phyloP scores from a whole-genome alignment of 2,888 invertebrate species.

The Drosophila flavopinicola region DNA sequence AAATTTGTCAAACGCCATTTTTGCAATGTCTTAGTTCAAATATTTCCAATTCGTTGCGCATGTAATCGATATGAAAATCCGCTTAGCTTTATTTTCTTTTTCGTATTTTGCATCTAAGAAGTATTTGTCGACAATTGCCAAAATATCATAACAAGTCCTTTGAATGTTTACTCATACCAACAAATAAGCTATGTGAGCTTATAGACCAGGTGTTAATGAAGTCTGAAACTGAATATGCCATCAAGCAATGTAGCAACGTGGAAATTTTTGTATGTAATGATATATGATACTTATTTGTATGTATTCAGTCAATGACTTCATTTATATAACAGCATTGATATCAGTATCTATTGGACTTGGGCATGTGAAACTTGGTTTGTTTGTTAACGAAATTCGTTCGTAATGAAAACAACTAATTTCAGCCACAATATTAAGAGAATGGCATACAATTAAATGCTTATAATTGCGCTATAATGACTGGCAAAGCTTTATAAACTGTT shows the following conservation, averaged over 20 bases:
- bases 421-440: too few relatives aligned
- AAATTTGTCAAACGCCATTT: slow-evolving; percentile 23
- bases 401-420: too few relatives aligned
- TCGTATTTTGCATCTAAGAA: slow-evolving; percentile 10
- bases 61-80: slow-evolving; percentile 57
- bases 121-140: slow-evolving; percentile 26
- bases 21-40: slow-evolving; percentile 7
- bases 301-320: too few relatives aligned
- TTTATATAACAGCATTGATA: too few relatives aligned
- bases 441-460: background rate
- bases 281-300: background rate
- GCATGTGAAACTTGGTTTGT: too few relatives aligned
- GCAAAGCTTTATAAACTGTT: too few relatives aligned
- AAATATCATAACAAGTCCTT: slow-evolving; percentile 6
- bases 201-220: slow-evolving; percentile 30
- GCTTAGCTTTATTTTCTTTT: slow-evolving; percentile 49
- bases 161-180: background rate
- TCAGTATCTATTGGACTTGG: too few relatives aligned
- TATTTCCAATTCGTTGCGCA: slow-evolving; percentile 8
- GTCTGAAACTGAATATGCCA: slow-evolving; percentile 34
- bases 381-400: too few relatives aligned
- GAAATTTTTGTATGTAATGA: background rate
- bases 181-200: slow-evolving; percentile 5
- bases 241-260: slow-evolving; percentile 14
- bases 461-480: background rate